Percentiles rank a stretch among this genome's conserved stretches.
Evolutionary conservation across 2,888 invertebrate genomes (phyloP).

Genomic region (Cosmorhoe ocellata): DNA sequence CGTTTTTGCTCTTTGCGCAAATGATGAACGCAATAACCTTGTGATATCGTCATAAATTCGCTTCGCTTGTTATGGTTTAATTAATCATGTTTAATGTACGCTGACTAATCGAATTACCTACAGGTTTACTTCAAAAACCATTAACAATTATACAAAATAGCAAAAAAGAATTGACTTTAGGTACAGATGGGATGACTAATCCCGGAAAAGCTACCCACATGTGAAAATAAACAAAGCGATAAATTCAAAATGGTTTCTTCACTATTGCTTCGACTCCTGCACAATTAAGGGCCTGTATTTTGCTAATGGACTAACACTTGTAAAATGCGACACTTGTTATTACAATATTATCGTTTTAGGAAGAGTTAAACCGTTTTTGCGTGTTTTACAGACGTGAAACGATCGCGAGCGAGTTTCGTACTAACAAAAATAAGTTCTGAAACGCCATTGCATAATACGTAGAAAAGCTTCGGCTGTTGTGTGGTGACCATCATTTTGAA

Average conservation of each 20-base stretch:
- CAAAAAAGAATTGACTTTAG: conserved; percentile 19
- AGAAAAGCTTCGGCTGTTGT: conserved; percentile 68
- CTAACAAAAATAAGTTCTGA: conserved; percentile 76
- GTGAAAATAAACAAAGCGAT: conserved; percentile 47
- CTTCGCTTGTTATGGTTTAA: conserved; percentile 8
- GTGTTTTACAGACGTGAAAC: conserved; percentile 46
- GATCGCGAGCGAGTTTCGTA: conserved; percentile 58
- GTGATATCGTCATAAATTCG: conserved; percentile 14
- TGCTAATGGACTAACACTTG: too few species aligned
- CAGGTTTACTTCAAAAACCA: conserved; percentile 2
- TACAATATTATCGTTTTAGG: conserved; percentile 25
- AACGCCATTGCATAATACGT: conserved; percentile 75
- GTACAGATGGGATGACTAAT: conserved; percentile 44
- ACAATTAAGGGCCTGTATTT: not conserved
- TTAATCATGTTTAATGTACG: conserved; percentile 12
- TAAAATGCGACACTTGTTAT: conserved; percentile 26
- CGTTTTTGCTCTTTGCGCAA: conserved; percentile 18
- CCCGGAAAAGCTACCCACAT: conserved; percentile 47
- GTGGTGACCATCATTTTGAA: conserved; percentile 37
- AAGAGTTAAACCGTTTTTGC: conserved; percentile 22
- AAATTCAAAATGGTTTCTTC: conserved; percentile 49
- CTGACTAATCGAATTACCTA: conserved; percentile 13
- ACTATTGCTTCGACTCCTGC: conserved; percentile 31
- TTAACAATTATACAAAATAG: conserved; percentile 4
- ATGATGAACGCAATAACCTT: conserved; percentile 18